Base-by-base conservation (phyloP, 2,113 vertebrate species). In the Carassius gibelio region DNA sequence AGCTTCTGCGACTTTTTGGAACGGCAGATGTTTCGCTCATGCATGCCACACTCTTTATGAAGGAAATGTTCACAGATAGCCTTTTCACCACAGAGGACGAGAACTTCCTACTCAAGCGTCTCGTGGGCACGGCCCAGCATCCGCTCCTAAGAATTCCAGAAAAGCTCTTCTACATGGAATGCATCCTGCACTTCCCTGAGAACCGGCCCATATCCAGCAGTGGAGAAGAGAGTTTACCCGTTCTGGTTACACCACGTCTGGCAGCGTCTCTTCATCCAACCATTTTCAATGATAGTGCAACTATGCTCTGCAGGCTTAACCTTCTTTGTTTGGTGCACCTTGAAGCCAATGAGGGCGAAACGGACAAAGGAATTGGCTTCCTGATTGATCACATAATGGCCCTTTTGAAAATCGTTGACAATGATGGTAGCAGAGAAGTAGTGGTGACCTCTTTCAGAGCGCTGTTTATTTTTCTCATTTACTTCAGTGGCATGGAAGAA, bases 51-150 rank as follows among this genome's bases (percentile, higher is more conserved):
- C 92, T 98, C 75, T 94, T 96, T 23, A 95, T 97, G 91, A 98
- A 98, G 90, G 89, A 94, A 0, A 94, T 94, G 1, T 98, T 97
- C 66, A 97, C 96, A 0, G 97, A 97, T 86, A 96, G 96, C 26
- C 94, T 98, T 71, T 98, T 98, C 89, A 97, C 96, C 0, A 90
- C 93, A 0, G 96, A 98, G 72, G 96, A 98, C 0, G 97, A 98
- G 68, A 93, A 92, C 0, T 94, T 97, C 83, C 71, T 97, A 34
- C 92, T 98, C 4, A 95, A 94, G 50, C 92, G 96, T 1, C 92
- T 98, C 5, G 93, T 96, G 0, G 75, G 94, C 45, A 94, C 96
- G 3, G 95, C 96, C 9, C 96, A 97, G 88, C 96, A 97, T 90
- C 96, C 96, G 0, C 92, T 96, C 38, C 87, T 97, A 42, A 89